Evolutionary conservation across 2,797 vertebrate species (phyloP), one percentile per base, ranked within the genome.

Genomic region (Lates japonicus): DNA sequence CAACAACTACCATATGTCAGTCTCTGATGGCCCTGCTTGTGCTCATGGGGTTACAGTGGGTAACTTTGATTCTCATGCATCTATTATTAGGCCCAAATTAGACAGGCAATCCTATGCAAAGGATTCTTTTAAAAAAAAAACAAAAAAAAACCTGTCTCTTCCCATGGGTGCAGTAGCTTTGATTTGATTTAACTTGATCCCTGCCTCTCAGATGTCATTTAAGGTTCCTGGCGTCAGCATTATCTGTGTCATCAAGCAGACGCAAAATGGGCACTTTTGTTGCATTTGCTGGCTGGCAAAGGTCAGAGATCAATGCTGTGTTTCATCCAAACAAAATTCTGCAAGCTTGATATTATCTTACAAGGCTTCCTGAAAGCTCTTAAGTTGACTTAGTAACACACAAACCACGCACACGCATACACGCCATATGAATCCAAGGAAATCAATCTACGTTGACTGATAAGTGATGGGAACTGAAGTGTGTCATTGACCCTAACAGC

Each of bases 221-320:
- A 84, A 91, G 74, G 85, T 77, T 89, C 25, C 74, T 85, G 88
- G 88, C 86, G 80, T 93, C 92, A 82, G 73, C 61, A 67, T 85
- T 93, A 95, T 94, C 95, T 90, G 25, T 86, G 59, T 76, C 83
- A 94, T 95, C 93, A 87, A 89, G 80, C 70, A 74, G 79, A 81
- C 81, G 68, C 77, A 83, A 90, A 90, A 90, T 77, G 74, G 73
- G 61, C 64, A 77, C 80, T 84, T 92, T 90, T 89, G 83, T 90
- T 84, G 62, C 78, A 75, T 80, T 83, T 83, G 72, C 76, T 82
- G 73, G 68, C 68, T 46, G 64, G 69, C 44, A 66, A 64, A 92
- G 86, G 86, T 89, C 80, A 83, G 42, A 74, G 80, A 87, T 89
- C 81, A 87, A 22, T 81, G 46, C 62, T 78, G 51, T 89, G 87